phyloP scores from a whole-genome alignment of 2,797 vertebrate genomes.

The Sebastolobus altivelis region DNA sequence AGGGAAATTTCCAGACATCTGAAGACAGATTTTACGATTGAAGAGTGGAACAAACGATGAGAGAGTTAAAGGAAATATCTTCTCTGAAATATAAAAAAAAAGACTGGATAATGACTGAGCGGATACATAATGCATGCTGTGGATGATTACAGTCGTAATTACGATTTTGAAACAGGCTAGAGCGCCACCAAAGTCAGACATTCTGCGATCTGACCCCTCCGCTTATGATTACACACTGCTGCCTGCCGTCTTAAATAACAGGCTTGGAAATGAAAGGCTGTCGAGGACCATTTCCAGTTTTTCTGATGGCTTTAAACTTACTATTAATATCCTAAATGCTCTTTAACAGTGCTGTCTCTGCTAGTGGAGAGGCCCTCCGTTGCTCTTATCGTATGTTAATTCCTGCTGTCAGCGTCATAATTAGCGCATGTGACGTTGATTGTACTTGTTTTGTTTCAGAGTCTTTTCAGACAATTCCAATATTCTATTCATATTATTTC shows the following conservation, averaged over 20 bases:
- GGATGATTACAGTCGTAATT: conserved; percentile 88
- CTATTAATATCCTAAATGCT: conserved; percentile 92
- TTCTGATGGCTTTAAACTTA: conserved; percentile 91
- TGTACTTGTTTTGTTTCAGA: conserved; percentile 75
- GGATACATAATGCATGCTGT: conserved; percentile 60
- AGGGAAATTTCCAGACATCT: conserved; percentile 3
- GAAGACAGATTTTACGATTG: conserved; percentile 7
- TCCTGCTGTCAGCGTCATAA: conserved; percentile 87
- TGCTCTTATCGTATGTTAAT: conserved; percentile 85
- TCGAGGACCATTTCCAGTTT: conserved; percentile 87
- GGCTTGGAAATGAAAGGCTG: conserved; percentile 93
- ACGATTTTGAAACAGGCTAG: conserved; percentile 88
- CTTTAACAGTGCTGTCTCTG: conserved; percentile 88
- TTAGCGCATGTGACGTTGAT: conserved; percentile 84
- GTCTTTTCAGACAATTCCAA: conserved; percentile 38
- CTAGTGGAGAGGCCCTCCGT: conserved; percentile 83
- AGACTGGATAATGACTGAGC: conserved; percentile 83
- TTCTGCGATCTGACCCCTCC: conserved; percentile 63
- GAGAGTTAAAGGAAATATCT: conserved; percentile 22
- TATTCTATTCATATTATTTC: conserved; percentile 35
- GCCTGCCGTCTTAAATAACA: conserved; percentile 91
- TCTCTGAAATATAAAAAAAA: conserved; percentile 28
- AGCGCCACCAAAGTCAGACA: conserved; percentile 88
- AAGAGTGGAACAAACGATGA: conserved; percentile 4
- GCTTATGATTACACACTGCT: conserved; percentile 90